Evolutionary conservation across 2,888 invertebrate genomes (phyloP).

Genomic region (Smittia aterrima): DNA sequence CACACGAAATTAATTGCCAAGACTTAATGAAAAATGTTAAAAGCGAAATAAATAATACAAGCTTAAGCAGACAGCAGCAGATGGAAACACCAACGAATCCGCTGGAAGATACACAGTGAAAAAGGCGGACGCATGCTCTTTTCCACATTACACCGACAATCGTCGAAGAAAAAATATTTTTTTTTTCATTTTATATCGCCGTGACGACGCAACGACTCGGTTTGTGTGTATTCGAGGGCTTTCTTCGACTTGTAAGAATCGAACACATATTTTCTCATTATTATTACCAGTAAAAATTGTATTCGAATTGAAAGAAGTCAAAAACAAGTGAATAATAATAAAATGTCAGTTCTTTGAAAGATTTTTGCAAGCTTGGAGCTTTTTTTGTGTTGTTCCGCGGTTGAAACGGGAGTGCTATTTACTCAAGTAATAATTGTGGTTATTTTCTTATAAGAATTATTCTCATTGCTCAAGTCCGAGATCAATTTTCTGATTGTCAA

Average conservation of each 20-base stretch:
- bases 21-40: not conserved
- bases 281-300: slow-evolving; percentile 28
- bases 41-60: not conserved
- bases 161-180: not conserved
- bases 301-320: slow-evolving; percentile 36
- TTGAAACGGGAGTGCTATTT: slow-evolving; percentile 1
- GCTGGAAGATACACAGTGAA: not conserved
- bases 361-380: slow-evolving; percentile 47
- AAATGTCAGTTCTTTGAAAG: slow-evolving; percentile 47
- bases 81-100: slow-evolving; percentile 28
- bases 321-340: slow-evolving; percentile 42
- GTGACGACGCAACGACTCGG: not conserved
- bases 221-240: not conserved
- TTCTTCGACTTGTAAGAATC: not conserved
- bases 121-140: slow-evolving; percentile 39
- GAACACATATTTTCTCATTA: slow-evolving; percentile 8
- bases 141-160: slow-evolving; percentile 12
- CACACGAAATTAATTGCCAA: not conserved
- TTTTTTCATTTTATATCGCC: not conserved
- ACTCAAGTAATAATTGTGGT: not conserved
- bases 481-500: too few species aligned
- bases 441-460: not conserved
- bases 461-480: too few species aligned
- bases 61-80: not conserved
- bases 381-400: slow-evolving; percentile 39